Evolutionary conservation across 37 sponge, comb jelly and placozoan genomes (phyloP), one percentile per base, ranked within the genome.

Genomic region (Ephydatia muelleri): DNA sequence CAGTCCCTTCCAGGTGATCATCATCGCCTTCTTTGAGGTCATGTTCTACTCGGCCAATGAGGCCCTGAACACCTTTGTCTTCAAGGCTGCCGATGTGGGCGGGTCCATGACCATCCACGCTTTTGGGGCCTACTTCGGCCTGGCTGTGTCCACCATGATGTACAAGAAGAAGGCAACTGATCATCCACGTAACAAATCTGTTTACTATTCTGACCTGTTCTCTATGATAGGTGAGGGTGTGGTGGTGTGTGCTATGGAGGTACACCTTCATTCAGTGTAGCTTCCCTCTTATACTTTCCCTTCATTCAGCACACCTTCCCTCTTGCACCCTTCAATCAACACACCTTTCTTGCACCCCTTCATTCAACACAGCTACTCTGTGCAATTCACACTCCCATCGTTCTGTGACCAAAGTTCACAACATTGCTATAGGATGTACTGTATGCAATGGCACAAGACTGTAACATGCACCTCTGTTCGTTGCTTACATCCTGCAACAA

Each of bases 101-200:
- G 97, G 97, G n/a, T 95, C 96, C 29, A 90, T 97, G 89, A 31
- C 95, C 49, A 92, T 97, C 29, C 97, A 97, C 75, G 84, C 95
- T 11, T 97, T 97, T 83, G 97, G 97, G 40, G 97, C 97, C 26
- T 97, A 94, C 81, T 97, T 97, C 85, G 97, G 97, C 36, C 78
- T 97, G 65, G 95, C 91, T 65, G 88, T 87, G 37, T 88, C 95
- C 36, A 21, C 85, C 16, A 80, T 88, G 67, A 73, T 97, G 38
- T 86, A 88, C 82, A 85, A 66, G n/a, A 94, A 88, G 79, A 85
- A 85, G 12, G 88, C 93, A 14, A 47, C 48, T 16, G 86, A 92
- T 13, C 80, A 92, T 57, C 79, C 76, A 13, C 77, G 79, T 26
- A 89, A 90, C 73, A 85, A 88, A 6, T 82, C 77, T 38, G 76